These are phyloP conservation scores for Catalaphyllia jardinei DNA, from an alignment of 64 coral and sea anemone species.

Conservation along the genomic window DNA sequence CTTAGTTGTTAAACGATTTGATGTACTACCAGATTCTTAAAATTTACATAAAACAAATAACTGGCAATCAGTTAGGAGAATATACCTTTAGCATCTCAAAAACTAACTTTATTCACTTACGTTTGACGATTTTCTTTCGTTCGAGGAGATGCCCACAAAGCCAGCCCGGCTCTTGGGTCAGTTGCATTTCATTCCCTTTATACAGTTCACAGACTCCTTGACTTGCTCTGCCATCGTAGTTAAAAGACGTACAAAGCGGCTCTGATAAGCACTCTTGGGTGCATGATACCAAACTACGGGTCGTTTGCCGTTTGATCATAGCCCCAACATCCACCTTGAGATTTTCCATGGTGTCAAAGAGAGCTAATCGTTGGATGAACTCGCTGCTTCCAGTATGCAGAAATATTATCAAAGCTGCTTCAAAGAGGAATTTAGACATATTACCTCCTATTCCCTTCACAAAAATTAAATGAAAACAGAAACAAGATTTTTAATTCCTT, in stretches of 20 bases:
- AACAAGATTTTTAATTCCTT: neutral
- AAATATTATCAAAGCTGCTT: neutral
- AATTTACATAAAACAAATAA: no score
- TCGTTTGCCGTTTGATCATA: constrained; percentile 32
- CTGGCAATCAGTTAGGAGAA: no score
- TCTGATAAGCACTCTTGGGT: constrained; percentile 33
- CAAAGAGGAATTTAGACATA: neutral
- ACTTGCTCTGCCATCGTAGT: neutral
- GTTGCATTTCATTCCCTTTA: neutral
- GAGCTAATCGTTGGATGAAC: neutral
- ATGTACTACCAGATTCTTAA: no score
- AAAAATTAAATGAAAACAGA: no score
- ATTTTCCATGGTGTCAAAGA: constrained; percentile 24
- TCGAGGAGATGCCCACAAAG: constrained; percentile 10
- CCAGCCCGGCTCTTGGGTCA: constrained; percentile 1
- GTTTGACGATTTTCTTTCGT: neutral
- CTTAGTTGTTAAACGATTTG: no score
- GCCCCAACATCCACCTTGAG: neutral
- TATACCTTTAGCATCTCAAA: no score
- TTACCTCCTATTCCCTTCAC: neutral
- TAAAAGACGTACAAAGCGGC: constrained; percentile 23
- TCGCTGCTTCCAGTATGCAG: neutral
- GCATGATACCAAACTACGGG: constrained; percentile 1
- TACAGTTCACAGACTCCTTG: constrained; percentile 19
- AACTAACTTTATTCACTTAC: neutral